Percentiles rank a stretch among this genome's conserved stretches.
These are phyloP conservation scores for Lithodes maja DNA, from an alignment of 2,888 invertebrate genomes.

Conservation along the genomic window DNA sequence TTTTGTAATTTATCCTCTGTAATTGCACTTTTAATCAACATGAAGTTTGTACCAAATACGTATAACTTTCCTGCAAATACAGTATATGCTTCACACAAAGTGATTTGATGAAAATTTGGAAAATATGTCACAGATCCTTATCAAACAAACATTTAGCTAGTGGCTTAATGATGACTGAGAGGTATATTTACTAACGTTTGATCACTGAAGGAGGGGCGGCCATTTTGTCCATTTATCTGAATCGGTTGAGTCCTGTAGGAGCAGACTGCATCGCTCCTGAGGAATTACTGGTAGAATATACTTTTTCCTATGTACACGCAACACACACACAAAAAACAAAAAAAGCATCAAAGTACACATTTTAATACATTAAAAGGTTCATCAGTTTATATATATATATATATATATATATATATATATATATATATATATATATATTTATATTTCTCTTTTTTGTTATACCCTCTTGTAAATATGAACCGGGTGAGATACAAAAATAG, in stretches of 20 bases:
- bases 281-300: not conserved
- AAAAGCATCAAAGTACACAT: constrained; percentile 9
- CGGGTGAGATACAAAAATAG: constrained; percentile 20
- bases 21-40: no score
- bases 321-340: not conserved
- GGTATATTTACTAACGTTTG: not conserved
- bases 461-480: constrained; percentile 11
- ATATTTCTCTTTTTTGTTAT: constrained; percentile 2
- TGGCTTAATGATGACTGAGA: no score
- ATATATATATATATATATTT: not conserved
- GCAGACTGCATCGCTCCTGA: not conserved
- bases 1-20: no score
- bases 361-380: not conserved
- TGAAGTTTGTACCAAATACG: no score
- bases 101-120: no score
- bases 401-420: not conserved
- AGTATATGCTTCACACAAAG: no score
- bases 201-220: not conserved
- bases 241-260: not conserved
- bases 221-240: not conserved
- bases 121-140: no score
- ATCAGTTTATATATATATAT: constrained; percentile 3
- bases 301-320: not conserved
- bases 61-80: no score
- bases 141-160: no score